phyloP scores from a whole-genome alignment of 2,888 invertebrate genomes.

The Gastracanthus pulcherrimus region DNA sequence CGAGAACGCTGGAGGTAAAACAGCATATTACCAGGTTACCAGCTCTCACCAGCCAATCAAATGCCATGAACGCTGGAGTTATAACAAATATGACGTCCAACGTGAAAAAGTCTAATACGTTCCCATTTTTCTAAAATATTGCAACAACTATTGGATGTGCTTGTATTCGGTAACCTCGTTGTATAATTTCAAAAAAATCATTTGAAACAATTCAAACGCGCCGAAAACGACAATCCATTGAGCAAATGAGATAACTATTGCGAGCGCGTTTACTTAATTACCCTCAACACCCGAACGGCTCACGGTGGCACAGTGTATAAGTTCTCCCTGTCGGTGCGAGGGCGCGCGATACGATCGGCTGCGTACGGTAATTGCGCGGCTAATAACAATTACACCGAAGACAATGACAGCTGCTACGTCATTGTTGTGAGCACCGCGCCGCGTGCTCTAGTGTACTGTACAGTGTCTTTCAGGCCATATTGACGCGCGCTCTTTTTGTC shows the following conservation, averaged over 20 bases:
- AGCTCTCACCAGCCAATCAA: no score
- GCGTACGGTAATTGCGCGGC: constrained; percentile 46
- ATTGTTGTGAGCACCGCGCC: constrained; percentile 3
- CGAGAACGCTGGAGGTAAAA: no score
- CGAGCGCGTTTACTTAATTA: constrained; percentile 42
- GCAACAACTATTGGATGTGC: no score
- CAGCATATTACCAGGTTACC: no score
- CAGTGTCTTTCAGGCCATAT: not conserved
- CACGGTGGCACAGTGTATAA: not conserved
- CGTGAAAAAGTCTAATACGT: no score
- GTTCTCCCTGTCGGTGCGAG: no score
- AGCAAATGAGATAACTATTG: constrained; percentile 53
- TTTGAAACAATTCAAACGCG: not conserved
- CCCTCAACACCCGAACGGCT: not conserved
- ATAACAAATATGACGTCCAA: no score
- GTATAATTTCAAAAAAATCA: no score
- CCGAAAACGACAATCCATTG: constrained; percentile 25
- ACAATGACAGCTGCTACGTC: constrained; percentile 51
- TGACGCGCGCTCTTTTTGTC: constrained; percentile 27
- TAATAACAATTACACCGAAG: constrained; percentile 48
- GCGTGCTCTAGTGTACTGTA: not conserved
- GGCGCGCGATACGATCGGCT: constrained; percentile 46
- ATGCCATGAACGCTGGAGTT: no score
- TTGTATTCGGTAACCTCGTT: no score
- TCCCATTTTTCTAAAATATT: no score